Base-by-base conservation (phyloP, 2,888 invertebrate species). In the Dilophus febrilis region DNA sequence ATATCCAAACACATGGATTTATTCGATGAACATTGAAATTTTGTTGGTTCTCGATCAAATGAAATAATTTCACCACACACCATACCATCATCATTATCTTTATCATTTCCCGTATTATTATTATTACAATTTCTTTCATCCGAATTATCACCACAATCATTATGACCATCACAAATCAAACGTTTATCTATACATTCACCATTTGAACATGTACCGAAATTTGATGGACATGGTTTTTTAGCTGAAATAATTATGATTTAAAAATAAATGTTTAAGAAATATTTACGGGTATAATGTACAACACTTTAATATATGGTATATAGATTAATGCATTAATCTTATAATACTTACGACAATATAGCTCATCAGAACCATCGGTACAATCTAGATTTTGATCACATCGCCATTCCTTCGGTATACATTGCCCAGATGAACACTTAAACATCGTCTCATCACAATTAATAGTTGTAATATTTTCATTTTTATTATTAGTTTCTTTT, bases 341-440 rank as follows among this genome's bases (percentile, higher is more conserved):
- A 22, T 7, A 18, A 34, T 17, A 17, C 34, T 34, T 34, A 34
- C 34, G 27, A 27, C 36, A 36, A 36, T 27, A 6, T 7, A 11
- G 27, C 56, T 86, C 85, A 50, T 85, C 85, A 1, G 78, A 76
- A 11, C 61, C 65, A 56, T 88, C 87, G 0, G 55, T 49, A 53
- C 90, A 91, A 58, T 91, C 87, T 34, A 64, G 60, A n/a, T 68
- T 64, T 0, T 70, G 70, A 55, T 91, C 80, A 55, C 88, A 88
- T 34, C 75, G 70, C 64, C 71, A 72, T 37, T 57, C 64, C 42
- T 71, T 59, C 5, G 74, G 68, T 38, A 90, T 72, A 52, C 90
- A 90, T 16, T 68, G 34, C 11, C 34, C 34, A 4, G 17, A 18
- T 8, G 18, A 10, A 34, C 34, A 34, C 8, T 14, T 34, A 18